These are phyloP conservation scores for Omphaloscelis lunosa DNA, from an alignment of 2,888 invertebrate genomes.

Conservation along the genomic window DNA sequence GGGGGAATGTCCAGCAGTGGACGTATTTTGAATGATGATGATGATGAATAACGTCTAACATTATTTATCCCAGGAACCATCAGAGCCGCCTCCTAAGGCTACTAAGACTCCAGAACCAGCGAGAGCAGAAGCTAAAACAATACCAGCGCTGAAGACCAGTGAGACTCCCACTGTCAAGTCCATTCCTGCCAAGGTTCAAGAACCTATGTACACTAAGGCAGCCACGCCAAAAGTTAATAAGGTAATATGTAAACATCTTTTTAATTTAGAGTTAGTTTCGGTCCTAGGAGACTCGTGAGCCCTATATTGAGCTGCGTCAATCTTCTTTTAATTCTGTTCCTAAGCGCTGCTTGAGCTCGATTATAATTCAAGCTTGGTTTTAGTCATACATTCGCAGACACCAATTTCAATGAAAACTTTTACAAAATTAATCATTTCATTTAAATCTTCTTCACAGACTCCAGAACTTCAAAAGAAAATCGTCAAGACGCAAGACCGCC, in stretches of 20 bases:
- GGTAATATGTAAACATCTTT: conserved; percentile 67
- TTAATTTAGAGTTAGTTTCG: background rate
- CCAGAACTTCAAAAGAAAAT: conserved; percentile 83
- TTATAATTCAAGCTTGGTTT: background rate
- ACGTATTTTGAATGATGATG: too few species aligned
- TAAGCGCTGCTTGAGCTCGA: background rate
- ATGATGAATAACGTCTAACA: too few species aligned
- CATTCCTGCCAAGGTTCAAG: conserved; percentile 83
- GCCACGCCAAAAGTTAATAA: conserved; percentile 82
- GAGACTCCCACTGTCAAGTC: conserved; percentile 82
- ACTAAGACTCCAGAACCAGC: conserved; percentile 78
- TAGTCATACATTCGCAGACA: background rate
- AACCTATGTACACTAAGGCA: conserved; percentile 86
- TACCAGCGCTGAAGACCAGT: conserved; percentile 80
- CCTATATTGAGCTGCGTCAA: too few species aligned
- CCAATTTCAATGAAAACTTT: background rate
- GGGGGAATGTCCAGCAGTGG: too few species aligned
- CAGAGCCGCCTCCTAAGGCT: conserved; percentile 76
- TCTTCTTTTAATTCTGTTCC: too few species aligned
- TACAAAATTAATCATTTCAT: background rate
- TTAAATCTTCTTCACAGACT: conserved; percentile 72
- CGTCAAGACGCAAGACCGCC: conserved; percentile 67
- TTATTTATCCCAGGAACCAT: conserved; percentile 74
- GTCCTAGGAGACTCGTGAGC: background rate
- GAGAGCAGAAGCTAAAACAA: conserved; percentile 84